Conservation (phyloP, 1,140 invertebrate genomes). For the Pseudomyrmex gracilis region DNA sequence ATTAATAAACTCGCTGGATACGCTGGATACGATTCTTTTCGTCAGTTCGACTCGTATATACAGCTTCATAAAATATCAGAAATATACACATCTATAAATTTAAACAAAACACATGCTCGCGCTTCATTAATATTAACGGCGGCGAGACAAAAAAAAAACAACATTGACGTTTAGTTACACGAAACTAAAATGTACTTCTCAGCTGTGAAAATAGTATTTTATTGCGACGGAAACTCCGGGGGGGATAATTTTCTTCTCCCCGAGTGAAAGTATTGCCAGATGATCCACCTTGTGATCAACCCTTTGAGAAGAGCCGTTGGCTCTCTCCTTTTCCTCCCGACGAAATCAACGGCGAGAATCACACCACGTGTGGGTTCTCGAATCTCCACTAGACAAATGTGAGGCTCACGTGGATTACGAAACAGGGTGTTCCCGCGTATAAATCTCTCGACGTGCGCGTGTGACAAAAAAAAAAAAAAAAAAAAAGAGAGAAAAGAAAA, state of each 20-base stretch:
- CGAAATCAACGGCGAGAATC: constrained; percentile 21
- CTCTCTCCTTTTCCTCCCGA: not conserved
- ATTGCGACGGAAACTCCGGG: not conserved
- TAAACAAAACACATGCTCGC: not conserved
- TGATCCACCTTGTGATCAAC: constrained; percentile 22
- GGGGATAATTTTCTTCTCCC: not conserved
- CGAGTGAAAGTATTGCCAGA: constrained; percentile 33
- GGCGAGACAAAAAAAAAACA: not conserved
- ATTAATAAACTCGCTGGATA: constrained; percentile 56
- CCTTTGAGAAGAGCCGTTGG: not conserved
- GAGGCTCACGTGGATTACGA: constrained; percentile 59
- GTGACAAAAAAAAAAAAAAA: too few species aligned
- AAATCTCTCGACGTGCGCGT: constrained; percentile 62
- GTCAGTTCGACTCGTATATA: not conserved
- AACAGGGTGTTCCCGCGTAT: constrained; percentile 36
- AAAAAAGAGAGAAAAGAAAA: constrained; percentile 21
- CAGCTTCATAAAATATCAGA: not conserved
- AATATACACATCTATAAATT: not conserved
- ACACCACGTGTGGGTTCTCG: constrained; percentile 54
- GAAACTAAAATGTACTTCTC: constrained; percentile 3
- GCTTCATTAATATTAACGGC: not conserved
- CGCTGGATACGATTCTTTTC: constrained; percentile 6
- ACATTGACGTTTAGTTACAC: not conserved
- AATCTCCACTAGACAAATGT: constrained; percentile 45
- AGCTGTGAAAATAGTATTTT: constrained; percentile 43